These are phyloP conservation scores for Scolopax rusticola DNA, from an alignment of 2,797 vertebrate genomes.

Conservation along the genomic window DNA sequence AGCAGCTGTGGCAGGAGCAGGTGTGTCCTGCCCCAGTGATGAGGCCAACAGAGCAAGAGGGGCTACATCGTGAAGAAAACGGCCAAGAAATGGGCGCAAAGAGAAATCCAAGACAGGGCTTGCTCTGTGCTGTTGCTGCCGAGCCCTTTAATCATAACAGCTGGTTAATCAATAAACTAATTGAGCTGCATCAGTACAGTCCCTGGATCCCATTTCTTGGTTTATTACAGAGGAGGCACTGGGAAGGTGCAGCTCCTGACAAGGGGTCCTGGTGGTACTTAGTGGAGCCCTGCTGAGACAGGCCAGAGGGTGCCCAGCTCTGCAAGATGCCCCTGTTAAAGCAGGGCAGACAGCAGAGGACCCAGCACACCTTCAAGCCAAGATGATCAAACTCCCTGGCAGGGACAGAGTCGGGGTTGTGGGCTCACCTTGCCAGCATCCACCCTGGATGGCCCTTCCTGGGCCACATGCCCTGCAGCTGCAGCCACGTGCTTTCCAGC, in stretches of 20 bases:
- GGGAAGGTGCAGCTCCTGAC: not conserved
- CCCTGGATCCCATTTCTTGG: not conserved
- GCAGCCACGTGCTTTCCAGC: not conserved
- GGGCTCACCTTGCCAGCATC: not conserved
- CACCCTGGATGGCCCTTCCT: not conserved
- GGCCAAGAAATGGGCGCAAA: not conserved
- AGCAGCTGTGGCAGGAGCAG: not conserved
- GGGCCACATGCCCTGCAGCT: not conserved
- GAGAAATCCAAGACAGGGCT: not conserved
- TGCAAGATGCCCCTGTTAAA: not conserved
- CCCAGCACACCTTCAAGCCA: not conserved
- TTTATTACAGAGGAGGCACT: not conserved
- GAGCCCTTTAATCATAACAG: not conserved
- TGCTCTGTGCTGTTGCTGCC: not conserved
- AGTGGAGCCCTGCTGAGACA: not conserved
- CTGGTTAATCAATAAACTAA: constrained; percentile 3
- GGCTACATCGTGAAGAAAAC: not conserved
- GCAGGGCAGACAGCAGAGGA: not conserved
- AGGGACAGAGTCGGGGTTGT: not conserved
- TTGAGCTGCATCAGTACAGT: not conserved
- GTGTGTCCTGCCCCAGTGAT: not conserved
- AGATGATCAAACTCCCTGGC: not conserved
- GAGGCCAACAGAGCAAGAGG: not conserved
- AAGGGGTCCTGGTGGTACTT: not conserved
- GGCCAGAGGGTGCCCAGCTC: not conserved